Percentiles rank a stretch among this genome's conserved stretches.
phyloP scores from a whole-genome alignment of 2,888 invertebrate species.

The Pomacea canaliculata region DNA sequence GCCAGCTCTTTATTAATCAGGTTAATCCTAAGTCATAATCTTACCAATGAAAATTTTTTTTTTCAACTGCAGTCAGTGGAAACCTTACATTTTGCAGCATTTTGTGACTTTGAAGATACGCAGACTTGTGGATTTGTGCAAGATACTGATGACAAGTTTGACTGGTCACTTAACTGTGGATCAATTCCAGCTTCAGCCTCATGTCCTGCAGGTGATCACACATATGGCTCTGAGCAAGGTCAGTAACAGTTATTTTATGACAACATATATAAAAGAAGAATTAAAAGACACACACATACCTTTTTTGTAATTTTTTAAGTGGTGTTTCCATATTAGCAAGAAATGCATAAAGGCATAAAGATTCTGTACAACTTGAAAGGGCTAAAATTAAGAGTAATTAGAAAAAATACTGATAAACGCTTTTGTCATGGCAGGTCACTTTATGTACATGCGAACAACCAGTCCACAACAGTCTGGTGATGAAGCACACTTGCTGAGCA shows the following conservation, averaged over 20 bases:
- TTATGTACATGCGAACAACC: constrained; percentile 75
- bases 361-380: too few species aligned
- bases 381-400: too few species aligned
- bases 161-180: constrained; percentile 56
- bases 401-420: too few species aligned
- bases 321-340: too few species aligned
- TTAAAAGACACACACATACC: too few species aligned
- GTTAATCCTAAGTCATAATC: too few species aligned
- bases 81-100: constrained; percentile 31
- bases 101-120: constrained; percentile 52
- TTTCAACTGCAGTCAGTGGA: too few species aligned
- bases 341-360: too few species aligned
- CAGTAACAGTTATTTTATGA: constrained; percentile 1
- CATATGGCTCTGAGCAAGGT: constrained; percentile 50
- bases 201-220: constrained; percentile 60
- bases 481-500: constrained; percentile 40
- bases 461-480: constrained; percentile 73
- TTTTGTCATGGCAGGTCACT: constrained; percentile 60
- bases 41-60: too few species aligned
- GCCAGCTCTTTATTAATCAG: too few species aligned
- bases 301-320: too few species aligned
- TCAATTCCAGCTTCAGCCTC: constrained; percentile 43
- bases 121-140: constrained; percentile 57
- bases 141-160: constrained; percentile 52
- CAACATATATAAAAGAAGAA: too few species aligned